Evolutionary conservation across 2,888 invertebrate genomes (phyloP).

Genomic region (Eupithecia centaureata): DNA sequence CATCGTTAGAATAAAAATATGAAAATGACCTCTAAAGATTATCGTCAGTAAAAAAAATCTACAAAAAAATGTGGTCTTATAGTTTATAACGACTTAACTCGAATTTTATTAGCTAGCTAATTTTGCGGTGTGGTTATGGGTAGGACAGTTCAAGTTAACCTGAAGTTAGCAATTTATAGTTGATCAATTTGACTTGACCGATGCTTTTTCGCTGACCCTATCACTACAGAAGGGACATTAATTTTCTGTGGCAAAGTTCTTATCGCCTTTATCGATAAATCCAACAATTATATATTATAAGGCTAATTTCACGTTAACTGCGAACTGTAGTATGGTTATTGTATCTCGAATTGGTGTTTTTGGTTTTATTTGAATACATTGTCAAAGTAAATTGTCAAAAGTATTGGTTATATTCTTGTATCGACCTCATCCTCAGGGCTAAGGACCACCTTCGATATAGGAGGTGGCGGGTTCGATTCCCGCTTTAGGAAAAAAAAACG

Average conservation of each 20-base stretch:
- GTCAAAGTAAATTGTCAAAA: conserved; percentile 11
- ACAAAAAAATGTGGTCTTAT: conserved; percentile 35
- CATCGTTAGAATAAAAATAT: not conserved
- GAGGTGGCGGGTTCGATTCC: too few species aligned
- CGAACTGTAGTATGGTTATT: conserved; percentile 15
- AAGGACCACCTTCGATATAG: too few species aligned
- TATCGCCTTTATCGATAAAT: not conserved
- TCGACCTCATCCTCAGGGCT: too few species aligned
- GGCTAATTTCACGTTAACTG: not conserved
- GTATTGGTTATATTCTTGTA: not conserved
- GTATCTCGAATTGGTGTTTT: conserved; percentile 30
- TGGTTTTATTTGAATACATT: conserved; percentile 19
- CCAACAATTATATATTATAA: not conserved
- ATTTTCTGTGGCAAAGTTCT: not conserved
- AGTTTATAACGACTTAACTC: conserved; percentile 36
- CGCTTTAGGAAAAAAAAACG: too few species aligned
- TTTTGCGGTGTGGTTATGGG: conserved; percentile 30
- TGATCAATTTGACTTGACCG: not conserved
- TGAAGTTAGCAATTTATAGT: not conserved
- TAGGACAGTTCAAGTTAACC: not conserved
- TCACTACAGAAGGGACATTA: not conserved
- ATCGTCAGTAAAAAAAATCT: conserved; percentile 26
- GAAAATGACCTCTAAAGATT: conserved; percentile 16
- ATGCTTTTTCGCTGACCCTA: not conserved
- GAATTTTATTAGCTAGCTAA: conserved; percentile 37